These are phyloP conservation scores for Drosophila lacteicornis DNA, from an alignment of 1,140 invertebrate species.

Conservation along the genomic window DNA sequence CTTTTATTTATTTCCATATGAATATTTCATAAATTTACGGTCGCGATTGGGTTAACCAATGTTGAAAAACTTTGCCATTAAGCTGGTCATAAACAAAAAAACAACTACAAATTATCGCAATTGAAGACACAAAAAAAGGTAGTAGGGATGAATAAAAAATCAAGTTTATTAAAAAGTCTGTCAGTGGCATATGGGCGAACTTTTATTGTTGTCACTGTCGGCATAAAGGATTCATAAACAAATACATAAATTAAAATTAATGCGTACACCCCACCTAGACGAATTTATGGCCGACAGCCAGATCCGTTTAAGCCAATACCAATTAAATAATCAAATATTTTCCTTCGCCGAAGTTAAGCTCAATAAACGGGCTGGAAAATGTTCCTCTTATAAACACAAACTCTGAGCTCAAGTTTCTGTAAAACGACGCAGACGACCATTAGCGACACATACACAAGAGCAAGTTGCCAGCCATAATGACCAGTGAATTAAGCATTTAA, in stretches of 20 bases:
- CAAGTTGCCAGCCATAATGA: constrained; percentile 68
- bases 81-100: constrained; percentile 61
- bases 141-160: constrained; percentile 36
- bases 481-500: constrained; percentile 80
- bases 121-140: constrained; percentile 28
- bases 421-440: constrained; percentile 31
- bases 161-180: constrained; percentile 77
- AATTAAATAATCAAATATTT: constrained; percentile 50
- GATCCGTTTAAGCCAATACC: constrained; percentile 29
- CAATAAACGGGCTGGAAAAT: constrained; percentile 9
- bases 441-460: constrained; percentile 46
- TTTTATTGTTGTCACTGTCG: constrained; percentile 68
- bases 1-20: constrained; percentile 56
- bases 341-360: constrained; percentile 15
- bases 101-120: constrained; percentile 40
- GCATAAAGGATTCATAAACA: constrained; percentile 71
- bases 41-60: constrained; percentile 73
- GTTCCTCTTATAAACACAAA: not conserved
- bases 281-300: constrained; percentile 14
- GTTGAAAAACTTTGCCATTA: constrained; percentile 78
- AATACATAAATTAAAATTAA: constrained; percentile 72
- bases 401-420: constrained; percentile 9
- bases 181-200: constrained; percentile 65
- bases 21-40: constrained; percentile 80
- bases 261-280: constrained; percentile 12